Evolutionary conservation across 2,113 vertebrate species (phyloP), one percentile per base, ranked within the genome.

Genomic region (Mungos mungo): DNA sequence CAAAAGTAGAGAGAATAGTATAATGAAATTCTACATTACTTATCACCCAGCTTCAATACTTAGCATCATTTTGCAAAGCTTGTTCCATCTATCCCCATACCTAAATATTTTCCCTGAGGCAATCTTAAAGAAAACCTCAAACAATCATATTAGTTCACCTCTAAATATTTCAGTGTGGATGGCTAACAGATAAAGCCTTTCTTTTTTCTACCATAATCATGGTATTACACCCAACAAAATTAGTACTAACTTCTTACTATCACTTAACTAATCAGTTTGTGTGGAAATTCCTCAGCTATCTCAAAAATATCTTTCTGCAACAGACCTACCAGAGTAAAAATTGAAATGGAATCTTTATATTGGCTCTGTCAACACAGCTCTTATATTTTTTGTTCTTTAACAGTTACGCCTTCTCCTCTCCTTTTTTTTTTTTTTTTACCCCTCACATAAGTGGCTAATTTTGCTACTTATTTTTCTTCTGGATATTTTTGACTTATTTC

Each of bases 181-280:
- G 27, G 66, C 63, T 93, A 50, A 96, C 7, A 72, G 38, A 71
- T 35, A 90, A 76, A 41, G 27, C 0, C 25, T 86, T 77, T 92
- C 79, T 88, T 91, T 85, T 69, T 71, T 72, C 41, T 81, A 81
- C 84, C 2, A 93, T 84, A 72, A 72, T 65, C 27, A 93, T 47
- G 18, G 33, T 79, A 90, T 54, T 1, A 35, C 13, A 81, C 8
- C 60, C 69, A 83, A 81, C 3, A 94, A 93, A 93, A 80, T 88
- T 72, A 92, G 54, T 21, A 96, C 63, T 84, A 35, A 87, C 65
- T 93, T 95, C 63, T 90, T 95, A 83, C 33, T 54, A 74, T 83
- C 6, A 27, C n/a, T 10, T 83, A 65, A 52, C 57, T 76, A 74
- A 15, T n/a, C 13, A 65, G 21, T 65, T 63, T 82, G 33, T 74